phyloP scores from a whole-genome alignment of 2,797 vertebrate species.

The Allobates femoralis region DNA sequence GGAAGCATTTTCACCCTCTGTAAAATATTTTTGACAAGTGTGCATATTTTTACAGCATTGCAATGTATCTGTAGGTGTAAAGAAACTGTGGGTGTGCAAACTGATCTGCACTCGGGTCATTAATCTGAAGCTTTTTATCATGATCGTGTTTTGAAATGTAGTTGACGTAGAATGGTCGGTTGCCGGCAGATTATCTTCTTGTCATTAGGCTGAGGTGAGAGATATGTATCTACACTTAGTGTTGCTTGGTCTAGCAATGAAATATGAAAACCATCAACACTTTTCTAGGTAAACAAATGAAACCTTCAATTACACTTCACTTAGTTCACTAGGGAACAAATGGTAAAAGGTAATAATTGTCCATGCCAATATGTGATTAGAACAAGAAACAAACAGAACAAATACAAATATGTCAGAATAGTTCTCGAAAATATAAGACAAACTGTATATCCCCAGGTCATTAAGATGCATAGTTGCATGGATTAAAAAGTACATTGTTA shows the following conservation, averaged over 20 bases:
- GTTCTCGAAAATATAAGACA: background rate
- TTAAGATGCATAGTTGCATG: background rate
- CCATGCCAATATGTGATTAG: background rate
- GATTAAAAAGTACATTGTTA: background rate
- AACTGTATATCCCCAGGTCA: background rate
- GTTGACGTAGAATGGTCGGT: conserved; percentile 37
- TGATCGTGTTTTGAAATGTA: conserved; percentile 19
- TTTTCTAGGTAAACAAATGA: conserved; percentile 13
- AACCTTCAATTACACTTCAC: conserved; percentile 12
- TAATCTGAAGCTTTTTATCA: conserved; percentile 38
- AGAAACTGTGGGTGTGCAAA: conserved; percentile 55
- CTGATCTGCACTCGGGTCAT: conserved; percentile 30
- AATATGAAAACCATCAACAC: background rate
- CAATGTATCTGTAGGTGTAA: conserved; percentile 52
- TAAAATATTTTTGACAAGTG: conserved; percentile 61
- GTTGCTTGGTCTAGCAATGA: conserved; percentile 1
- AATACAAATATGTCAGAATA: background rate
- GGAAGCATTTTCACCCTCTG: conserved; percentile 50
- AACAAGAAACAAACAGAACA: background rate
- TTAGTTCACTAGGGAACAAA: conserved; percentile 7
- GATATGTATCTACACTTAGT: conserved; percentile 35
- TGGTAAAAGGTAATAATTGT: background rate
- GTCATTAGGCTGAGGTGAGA: conserved; percentile 25
- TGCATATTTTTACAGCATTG: conserved; percentile 52
- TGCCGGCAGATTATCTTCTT: conserved; percentile 35